A percentile compares a stretch with the other conserved stretches of the same genome.
Evolutionary conservation across 37 sponge, comb jelly and placozoan species (phyloP).

Genomic region (Geodia barretti): DNA sequence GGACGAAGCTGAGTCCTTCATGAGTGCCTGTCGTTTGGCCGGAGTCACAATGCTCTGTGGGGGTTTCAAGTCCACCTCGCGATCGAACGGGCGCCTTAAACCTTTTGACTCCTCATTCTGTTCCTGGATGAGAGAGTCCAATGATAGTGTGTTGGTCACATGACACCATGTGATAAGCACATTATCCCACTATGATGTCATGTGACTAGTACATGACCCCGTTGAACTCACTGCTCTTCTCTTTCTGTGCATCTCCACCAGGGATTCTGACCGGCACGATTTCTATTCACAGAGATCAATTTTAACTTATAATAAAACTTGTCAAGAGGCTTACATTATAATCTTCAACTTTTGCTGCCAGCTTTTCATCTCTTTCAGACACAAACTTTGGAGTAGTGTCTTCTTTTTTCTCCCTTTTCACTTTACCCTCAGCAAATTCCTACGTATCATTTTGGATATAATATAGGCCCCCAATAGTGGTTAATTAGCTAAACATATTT

Average conservation of each 20-base stretch:
- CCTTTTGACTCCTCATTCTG: conserved; percentile 2
- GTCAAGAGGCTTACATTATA: conserved; percentile 32
- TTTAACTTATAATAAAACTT: neutral
- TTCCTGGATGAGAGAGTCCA: conserved; percentile 10
- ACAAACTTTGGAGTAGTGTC: neutral
- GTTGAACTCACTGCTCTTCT: conserved; percentile 58
- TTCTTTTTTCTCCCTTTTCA: neutral
- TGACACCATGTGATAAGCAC: neutral
- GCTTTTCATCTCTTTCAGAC: conserved; percentile 1
- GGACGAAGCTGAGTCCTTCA: conserved; percentile 57
- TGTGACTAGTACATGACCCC: neutral
- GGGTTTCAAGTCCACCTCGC: conserved; percentile 69
- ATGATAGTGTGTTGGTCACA: neutral
- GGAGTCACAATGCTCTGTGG: conserved; percentile 34
- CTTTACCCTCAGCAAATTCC: neutral
- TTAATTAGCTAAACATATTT: too few species aligned
- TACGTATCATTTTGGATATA: too few species aligned
- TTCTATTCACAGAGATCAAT: conserved; percentile 26
- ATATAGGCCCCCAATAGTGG: too few species aligned
- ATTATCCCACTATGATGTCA: neutral
- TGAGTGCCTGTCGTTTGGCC: conserved; percentile 49
- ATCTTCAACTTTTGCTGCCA: conserved; percentile 28
- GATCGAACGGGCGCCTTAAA: conserved; percentile 63
- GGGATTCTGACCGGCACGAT: conserved; percentile 53
- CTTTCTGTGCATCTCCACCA: conserved; percentile 69